A percentile compares a stretch with the other conserved stretches of the same genome.
Evolutionary conservation across 2,797 vertebrate genomes (phyloP).

Genomic region (Chelmon rostratus): DNA sequence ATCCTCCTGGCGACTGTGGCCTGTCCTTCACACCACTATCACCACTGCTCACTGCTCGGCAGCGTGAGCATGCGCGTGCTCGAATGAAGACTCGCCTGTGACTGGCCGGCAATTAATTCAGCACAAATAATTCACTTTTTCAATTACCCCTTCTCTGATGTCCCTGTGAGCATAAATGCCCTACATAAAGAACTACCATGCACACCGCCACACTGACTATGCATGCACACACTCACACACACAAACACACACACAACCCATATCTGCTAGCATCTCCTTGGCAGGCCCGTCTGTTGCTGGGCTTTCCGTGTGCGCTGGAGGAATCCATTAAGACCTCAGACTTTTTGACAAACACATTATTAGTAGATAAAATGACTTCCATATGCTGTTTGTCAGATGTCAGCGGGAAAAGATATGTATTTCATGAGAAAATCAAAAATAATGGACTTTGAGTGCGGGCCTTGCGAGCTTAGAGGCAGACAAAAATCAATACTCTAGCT

Average conservation of each 20-base stretch:
- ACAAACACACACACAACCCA: not conserved
- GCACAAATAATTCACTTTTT: conserved; percentile 62
- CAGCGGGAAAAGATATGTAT: conserved; percentile 89
- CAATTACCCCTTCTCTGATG: conserved; percentile 49
- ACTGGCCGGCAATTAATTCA: conserved; percentile 61
- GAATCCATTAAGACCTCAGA: conserved; percentile 88
- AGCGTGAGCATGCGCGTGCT: conserved; percentile 10
- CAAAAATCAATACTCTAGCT: conserved; percentile 88
- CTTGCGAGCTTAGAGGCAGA: conserved; percentile 80
- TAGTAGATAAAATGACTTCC: conserved; percentile 91
- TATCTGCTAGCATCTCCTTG: conserved; percentile 82
- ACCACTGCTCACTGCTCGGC: conserved; percentile 28
- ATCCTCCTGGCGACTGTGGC: conserved; percentile 80
- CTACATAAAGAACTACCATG: conserved; percentile 45
- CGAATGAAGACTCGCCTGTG: conserved; percentile 29
- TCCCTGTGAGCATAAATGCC: conserved; percentile 53
- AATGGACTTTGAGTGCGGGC: conserved; percentile 89
- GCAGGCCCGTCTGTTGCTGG: conserved; percentile 78
- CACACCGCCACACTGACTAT: conserved; percentile 29
- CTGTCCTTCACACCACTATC: conserved; percentile 80
- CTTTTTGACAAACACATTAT: conserved; percentile 91
- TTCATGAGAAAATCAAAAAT: conserved; percentile 93
- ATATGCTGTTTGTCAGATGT: conserved; percentile 94
- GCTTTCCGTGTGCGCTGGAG: conserved; percentile 78
- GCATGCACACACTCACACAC: conserved; percentile 1